Evolutionary conservation across 2,113 vertebrate genomes (phyloP).

Genomic region (Siniperca knerii): DNA sequence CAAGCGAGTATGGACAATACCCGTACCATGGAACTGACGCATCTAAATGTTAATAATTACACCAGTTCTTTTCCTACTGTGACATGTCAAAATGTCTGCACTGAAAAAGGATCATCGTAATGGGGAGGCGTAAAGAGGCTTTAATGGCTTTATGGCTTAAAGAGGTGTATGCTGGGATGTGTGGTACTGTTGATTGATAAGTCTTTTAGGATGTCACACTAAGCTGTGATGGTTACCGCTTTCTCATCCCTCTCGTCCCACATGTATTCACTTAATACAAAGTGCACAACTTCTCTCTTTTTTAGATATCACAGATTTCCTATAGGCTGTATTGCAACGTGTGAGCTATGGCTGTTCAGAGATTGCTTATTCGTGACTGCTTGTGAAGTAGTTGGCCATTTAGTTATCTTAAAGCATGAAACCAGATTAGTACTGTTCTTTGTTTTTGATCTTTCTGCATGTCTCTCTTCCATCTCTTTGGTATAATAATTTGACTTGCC

Average conservation of each 20-base stretch:
- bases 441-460: neutral
- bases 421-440: neutral
- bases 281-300: neutral
- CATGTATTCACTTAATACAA: neutral
- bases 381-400: neutral
- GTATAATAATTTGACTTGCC: slow-evolving; percentile 8
- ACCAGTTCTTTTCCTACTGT: neutral
- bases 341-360: slow-evolving; percentile 4
- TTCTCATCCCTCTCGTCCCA: neutral
- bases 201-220: neutral
- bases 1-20: neutral
- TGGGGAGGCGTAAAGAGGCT: too few species aligned
- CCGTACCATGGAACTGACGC: neutral
- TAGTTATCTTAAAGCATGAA: slow-evolving; percentile 7
- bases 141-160: too few species aligned
- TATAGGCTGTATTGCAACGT: neutral
- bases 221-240: neutral
- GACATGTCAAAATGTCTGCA: neutral
- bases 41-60: neutral
- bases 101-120: neutral
- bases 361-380: neutral
- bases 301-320: neutral
- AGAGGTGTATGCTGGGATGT: neutral
- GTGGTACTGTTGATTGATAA: neutral
- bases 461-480: neutral